phyloP scores from a whole-genome alignment of 1,140 invertebrate species.

The Drosophila funebris region DNA sequence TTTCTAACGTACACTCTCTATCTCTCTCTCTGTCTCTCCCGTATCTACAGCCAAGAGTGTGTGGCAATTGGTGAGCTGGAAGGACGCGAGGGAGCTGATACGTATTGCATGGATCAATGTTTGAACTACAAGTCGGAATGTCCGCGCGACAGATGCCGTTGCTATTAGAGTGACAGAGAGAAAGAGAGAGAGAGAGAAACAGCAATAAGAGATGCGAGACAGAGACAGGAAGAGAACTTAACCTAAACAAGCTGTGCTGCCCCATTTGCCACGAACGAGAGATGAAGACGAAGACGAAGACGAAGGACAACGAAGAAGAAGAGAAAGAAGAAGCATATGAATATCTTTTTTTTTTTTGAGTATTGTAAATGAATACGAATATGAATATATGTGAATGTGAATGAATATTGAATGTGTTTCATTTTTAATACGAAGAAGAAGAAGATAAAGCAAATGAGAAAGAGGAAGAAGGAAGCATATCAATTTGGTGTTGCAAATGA shows the following conservation, averaged over 20 bases:
- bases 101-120: slow-evolving; percentile 93
- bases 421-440: too few species aligned
- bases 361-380: slow-evolving; percentile 15
- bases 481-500: background rate
- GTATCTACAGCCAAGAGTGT: slow-evolving; percentile 87
- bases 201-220: background rate
- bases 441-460: background rate
- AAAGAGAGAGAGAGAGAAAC: background rate
- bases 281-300: background rate
- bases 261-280: slow-evolving; percentile 52
- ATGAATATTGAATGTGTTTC: slow-evolving; percentile 23
- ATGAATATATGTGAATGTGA: slow-evolving; percentile 35
- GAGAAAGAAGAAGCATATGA: background rate
- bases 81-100: slow-evolving; percentile 89
- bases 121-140: slow-evolving; percentile 89
- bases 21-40: background rate
- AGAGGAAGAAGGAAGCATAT: background rate
- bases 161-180: slow-evolving; percentile 84
- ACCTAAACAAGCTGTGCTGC: slow-evolving; percentile 63
- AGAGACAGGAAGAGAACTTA: background rate
- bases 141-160: slow-evolving; percentile 89
- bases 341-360: slow-evolving; percentile 14
- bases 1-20: background rate
- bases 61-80: slow-evolving; percentile 90
- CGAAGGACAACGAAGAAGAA: background rate